phyloP scores from a whole-genome alignment of 2,797 vertebrate genomes.

The Furcifer pardalis region DNA sequence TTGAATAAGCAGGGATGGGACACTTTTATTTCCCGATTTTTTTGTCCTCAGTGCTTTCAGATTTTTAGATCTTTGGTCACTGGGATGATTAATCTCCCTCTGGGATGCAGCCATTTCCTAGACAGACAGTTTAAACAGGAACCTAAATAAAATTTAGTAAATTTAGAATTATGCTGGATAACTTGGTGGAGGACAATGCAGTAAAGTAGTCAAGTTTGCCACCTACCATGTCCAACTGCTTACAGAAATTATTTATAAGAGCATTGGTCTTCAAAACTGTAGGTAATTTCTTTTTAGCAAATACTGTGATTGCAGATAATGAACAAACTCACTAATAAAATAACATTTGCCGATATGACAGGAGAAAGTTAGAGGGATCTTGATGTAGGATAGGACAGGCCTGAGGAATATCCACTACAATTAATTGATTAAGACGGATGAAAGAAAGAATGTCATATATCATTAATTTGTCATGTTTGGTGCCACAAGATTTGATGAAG shows the following conservation, averaged over 20 bases:
- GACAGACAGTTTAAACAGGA: slow-evolving; percentile 52
- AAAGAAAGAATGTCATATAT: not conserved
- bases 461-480: not conserved
- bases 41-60: slow-evolving; percentile 46
- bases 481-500: not conserved
- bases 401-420: too few relatives aligned
- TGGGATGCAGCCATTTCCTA: slow-evolving; percentile 39
- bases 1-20: slow-evolving; percentile 34
- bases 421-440: not conserved
- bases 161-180: slow-evolving; percentile 47
- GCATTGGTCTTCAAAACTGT: not conserved
- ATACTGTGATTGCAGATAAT: slow-evolving; percentile 14
- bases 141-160: slow-evolving; percentile 61
- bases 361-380: too few relatives aligned
- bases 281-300: slow-evolving; percentile 10
- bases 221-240: slow-evolving; percentile 32
- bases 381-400: too few relatives aligned
- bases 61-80: slow-evolving; percentile 58
- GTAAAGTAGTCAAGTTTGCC: slow-evolving; percentile 53
- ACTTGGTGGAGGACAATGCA: slow-evolving; percentile 31
- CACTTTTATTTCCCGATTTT: slow-evolving; percentile 39
- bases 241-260: slow-evolving; percentile 50
- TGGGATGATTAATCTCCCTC: slow-evolving; percentile 54
- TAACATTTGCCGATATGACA: too few relatives aligned
- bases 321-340: too few relatives aligned